These are phyloP conservation scores for Coremacera marginata DNA, from an alignment of 2,888 invertebrate species.

Conservation along the genomic window DNA sequence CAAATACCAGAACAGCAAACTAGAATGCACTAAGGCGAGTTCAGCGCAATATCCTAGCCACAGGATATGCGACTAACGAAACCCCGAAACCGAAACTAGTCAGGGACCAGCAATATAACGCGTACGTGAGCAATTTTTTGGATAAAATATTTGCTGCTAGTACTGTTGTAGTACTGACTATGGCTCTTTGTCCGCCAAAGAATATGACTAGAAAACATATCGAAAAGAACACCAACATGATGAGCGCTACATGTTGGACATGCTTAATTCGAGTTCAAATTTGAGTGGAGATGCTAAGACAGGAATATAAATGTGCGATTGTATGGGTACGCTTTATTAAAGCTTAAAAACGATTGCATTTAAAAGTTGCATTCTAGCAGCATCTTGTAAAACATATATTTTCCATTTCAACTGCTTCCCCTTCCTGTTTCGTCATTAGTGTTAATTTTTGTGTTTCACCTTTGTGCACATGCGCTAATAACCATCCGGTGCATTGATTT, in stretches of 20 bases:
- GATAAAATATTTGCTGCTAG: background rate
- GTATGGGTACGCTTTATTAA: background rate
- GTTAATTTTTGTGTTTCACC: background rate
- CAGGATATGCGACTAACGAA: conserved; percentile 42
- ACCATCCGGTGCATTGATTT: conserved; percentile 33
- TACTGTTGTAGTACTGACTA: too few species aligned
- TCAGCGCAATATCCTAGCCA: conserved; percentile 35
- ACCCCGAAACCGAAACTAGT: conserved; percentile 28
- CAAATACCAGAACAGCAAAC: background rate
- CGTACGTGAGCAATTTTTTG: conserved; percentile 26
- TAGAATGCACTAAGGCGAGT: conserved; percentile 3
- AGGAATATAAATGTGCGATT: background rate
- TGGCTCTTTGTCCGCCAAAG: background rate
- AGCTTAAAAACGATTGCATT: background rate
- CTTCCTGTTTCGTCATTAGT: background rate
- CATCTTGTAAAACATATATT: background rate
- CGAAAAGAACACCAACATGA: background rate
- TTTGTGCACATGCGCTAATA: conserved; percentile 16
- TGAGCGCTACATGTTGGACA: conserved; percentile 1
- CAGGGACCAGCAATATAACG: conserved; percentile 28
- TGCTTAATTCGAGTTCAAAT: background rate
- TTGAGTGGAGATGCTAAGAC: background rate
- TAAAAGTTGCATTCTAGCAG: background rate
- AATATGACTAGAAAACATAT: background rate
- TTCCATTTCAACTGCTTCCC: background rate